Evolutionary conservation across 1,140 invertebrate genomes (phyloP).

Genomic region (Cotesia glomerata): DNA sequence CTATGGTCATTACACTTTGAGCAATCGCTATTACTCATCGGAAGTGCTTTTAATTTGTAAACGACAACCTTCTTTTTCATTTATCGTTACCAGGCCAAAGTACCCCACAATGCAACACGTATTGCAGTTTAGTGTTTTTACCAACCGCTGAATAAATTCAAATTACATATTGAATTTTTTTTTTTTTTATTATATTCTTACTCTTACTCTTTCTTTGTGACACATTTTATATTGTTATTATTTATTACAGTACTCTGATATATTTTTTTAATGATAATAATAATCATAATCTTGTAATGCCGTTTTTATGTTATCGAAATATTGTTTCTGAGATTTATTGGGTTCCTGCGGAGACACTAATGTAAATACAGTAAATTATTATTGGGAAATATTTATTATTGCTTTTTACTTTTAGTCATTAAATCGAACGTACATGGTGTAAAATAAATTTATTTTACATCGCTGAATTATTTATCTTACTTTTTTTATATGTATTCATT

Average conservation of each 20-base stretch:
- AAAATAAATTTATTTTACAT: too few species aligned
- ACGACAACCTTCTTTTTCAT: slow-evolving; percentile 40
- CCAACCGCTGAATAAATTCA: slow-evolving; percentile 26
- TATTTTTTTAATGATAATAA: too few species aligned
- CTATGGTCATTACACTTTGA: slow-evolving; percentile 17
- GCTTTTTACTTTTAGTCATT: too few species aligned
- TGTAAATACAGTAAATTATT: too few species aligned
- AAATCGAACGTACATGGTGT: too few species aligned
- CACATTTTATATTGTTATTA: background rate
- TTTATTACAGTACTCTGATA: background rate
- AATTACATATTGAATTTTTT: slow-evolving; percentile 15
- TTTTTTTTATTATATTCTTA: background rate
- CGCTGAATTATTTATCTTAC: too few species aligned
- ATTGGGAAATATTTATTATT: too few species aligned
- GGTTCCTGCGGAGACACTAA: too few species aligned
- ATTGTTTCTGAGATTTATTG: too few species aligned
- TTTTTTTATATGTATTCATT: too few species aligned
- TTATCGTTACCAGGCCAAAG: slow-evolving; percentile 28
- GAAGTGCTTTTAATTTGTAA: slow-evolving; percentile 51
- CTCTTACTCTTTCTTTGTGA: too few species aligned
- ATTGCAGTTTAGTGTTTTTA: slow-evolving; percentile 13
- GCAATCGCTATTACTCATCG: slow-evolving; percentile 42
- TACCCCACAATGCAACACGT: slow-evolving; percentile 20
- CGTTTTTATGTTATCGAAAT: background rate
- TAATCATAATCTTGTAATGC: too few species aligned